Base-by-base conservation (phyloP, 1,140 invertebrate species). In the Drosophila yakuba region DNA sequence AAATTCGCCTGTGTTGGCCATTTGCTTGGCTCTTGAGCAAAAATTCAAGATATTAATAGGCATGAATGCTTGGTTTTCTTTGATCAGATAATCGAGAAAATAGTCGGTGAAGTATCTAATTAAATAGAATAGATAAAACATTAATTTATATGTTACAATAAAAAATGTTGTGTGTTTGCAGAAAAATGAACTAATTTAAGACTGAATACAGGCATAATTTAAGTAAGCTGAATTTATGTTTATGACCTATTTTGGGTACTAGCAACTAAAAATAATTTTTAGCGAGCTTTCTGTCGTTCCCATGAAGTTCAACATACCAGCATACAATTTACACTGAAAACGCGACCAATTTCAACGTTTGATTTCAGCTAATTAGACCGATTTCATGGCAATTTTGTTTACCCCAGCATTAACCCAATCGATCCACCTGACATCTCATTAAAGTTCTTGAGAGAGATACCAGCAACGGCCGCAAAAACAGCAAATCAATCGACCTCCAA, bases 1-100 rank as follows among this genome's bases (percentile, higher is more conserved):
- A 59, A 69, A 63, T 62, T 36, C 43, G 43, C 58, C 50, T 66
- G 32, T 50, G 38, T 14, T 57, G 52, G 44, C 59, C 57, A 82
- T 74, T 82, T 78, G 79, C 72, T 69, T 51, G 47, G 52, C 39
- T 54, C 20, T 54, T 4, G 17, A 20, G 35, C n/a, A 8, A 17
- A 41, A 44, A 63, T n/a, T 17, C 17, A 48, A 35, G 36, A 58
- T 58, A 12, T 62, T 62, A 62, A 62, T 43, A 10, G 55, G 59
- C 2, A 32, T 44, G 15, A 44, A 20, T 14, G 10, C 38, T 39
- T 39, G 38, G 32, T 32, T 2, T 10, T 32, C 14, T 39, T 39
- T 39, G 11, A 39, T 39, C 14, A 14, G 38, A 14, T 39, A 39
- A 39, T 39, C 1, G 14, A 20, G 1, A 7, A 32, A 32, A 32